Evolutionary conservation across 92 coral and sea anemone genomes (phyloP).

Genomic region (Galaxea fascicularis): DNA sequence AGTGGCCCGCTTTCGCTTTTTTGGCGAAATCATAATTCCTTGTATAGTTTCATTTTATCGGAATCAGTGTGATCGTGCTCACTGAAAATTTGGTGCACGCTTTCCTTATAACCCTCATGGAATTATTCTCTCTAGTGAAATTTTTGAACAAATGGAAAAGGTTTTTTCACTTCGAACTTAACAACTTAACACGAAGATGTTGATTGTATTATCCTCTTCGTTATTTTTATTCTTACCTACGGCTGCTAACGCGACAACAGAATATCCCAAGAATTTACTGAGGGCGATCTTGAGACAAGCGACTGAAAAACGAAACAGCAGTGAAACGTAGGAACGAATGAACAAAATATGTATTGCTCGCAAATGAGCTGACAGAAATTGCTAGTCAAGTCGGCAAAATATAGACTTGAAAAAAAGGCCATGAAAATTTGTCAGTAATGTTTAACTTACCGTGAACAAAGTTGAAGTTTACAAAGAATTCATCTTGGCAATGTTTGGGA

Average conservation of each 20-base stretch:
- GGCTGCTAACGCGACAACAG: constrained; percentile 83
- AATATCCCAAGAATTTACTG: constrained; percentile 91
- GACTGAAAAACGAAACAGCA: constrained; percentile 44
- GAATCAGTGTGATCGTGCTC: too few species aligned
- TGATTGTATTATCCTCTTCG: neutral
- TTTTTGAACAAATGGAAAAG: too few species aligned
- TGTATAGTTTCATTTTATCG: too few species aligned
- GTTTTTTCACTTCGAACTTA: too few species aligned
- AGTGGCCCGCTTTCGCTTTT: neutral
- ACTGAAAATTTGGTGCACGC: too few species aligned
- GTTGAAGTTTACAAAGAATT: constrained; percentile 85
- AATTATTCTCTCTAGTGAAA: too few species aligned
- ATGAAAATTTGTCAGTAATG: neutral
- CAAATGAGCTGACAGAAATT: too few species aligned
- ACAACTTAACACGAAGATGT: too few species aligned
- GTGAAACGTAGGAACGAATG: neutral
- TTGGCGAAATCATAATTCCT: neutral
- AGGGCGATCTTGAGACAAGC: constrained; percentile 88
- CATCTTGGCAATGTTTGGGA: constrained; percentile 89
- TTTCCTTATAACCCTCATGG: too few species aligned
- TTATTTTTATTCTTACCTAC: constrained; percentile 70
- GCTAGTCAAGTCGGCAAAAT: neutral
- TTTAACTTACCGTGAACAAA: constrained; percentile 83
- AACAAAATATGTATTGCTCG: too few species aligned
- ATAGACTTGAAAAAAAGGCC: too few species aligned